phyloP scores from a whole-genome alignment of 2,113 vertebrate genomes.

The Carettochelys insculpta region DNA sequence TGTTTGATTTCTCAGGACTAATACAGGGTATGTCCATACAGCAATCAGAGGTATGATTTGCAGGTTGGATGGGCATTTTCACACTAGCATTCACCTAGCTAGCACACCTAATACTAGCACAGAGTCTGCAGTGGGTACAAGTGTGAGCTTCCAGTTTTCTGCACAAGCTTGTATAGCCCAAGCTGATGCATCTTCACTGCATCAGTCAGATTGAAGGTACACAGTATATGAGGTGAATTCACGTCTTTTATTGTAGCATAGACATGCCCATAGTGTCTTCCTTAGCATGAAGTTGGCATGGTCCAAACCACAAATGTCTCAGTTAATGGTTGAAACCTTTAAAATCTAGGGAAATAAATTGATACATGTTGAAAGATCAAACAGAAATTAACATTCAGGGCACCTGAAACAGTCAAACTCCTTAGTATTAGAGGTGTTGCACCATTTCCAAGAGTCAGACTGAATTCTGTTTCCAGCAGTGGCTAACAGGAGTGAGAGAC shows the following conservation, averaged over 20 bases:
- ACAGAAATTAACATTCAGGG: neutral
- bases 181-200: neutral
- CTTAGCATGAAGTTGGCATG: neutral
- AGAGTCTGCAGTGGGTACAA: neutral
- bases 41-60: neutral
- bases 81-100: neutral
- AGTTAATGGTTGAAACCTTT: neutral
- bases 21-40: neutral
- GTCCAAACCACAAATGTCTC: neutral
- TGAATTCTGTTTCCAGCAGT: constrained; percentile 16
- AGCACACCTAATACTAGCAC: neutral
- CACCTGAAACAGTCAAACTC: neutral
- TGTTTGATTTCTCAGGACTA: neutral
- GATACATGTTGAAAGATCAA: neutral
- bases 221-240: neutral
- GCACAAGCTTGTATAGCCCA: neutral
- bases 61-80: neutral
- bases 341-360: neutral
- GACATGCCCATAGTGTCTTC: neutral
- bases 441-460: constrained; percentile 33
- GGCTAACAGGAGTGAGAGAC: constrained; percentile 1
- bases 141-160: neutral
- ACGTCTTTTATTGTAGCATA: neutral
- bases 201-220: neutral
- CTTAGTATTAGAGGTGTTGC: constrained; percentile 24